A percentile compares a stretch with the other conserved stretches of the same genome.
Evolutionary conservation across 2,113 vertebrate species (phyloP).

Genomic region (Lepidothrix coronata): DNA sequence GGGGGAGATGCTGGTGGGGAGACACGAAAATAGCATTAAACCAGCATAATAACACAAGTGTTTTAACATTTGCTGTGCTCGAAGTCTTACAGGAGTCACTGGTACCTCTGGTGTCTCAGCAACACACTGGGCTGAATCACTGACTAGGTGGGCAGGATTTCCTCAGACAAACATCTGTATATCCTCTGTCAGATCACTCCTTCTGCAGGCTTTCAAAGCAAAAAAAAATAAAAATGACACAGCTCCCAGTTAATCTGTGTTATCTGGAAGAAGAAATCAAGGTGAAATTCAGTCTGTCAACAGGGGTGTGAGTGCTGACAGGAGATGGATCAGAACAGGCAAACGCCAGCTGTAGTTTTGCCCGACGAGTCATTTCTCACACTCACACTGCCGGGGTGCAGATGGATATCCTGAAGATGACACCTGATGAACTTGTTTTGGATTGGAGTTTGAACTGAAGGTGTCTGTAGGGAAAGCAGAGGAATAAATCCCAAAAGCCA

Average conservation of each 20-base stretch:
- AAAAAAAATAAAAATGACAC: neutral
- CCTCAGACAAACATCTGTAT: neutral
- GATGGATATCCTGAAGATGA: slow-evolving; percentile 78
- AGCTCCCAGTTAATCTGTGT: neutral
- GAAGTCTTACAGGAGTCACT: neutral
- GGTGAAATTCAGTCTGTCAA: neutral
- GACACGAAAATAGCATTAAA: neutral
- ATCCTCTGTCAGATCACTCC: neutral
- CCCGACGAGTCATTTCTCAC: neutral
- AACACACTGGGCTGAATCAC: rapidly evolving
- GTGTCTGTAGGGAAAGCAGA: slow-evolving; percentile 73
- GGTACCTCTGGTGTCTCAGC: neutral
- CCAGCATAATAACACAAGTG: neutral
- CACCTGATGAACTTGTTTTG: slow-evolving; percentile 75
- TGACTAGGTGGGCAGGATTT: neutral
- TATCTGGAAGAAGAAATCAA: slow-evolving; percentile 16
- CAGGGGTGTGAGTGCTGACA: neutral
- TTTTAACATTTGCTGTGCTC: neutral
- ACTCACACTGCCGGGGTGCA: slow-evolving; percentile 71
- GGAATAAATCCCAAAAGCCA: slow-evolving; percentile 72
- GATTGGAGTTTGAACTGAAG: slow-evolving; percentile 63
- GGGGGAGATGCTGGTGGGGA: neutral
- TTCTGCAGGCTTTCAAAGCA: neutral
- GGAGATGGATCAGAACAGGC: neutral
- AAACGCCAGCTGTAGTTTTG: neutral